phyloP scores from a whole-genome alignment of 2,113 vertebrate species.

The Notarius lentiginosus region DNA sequence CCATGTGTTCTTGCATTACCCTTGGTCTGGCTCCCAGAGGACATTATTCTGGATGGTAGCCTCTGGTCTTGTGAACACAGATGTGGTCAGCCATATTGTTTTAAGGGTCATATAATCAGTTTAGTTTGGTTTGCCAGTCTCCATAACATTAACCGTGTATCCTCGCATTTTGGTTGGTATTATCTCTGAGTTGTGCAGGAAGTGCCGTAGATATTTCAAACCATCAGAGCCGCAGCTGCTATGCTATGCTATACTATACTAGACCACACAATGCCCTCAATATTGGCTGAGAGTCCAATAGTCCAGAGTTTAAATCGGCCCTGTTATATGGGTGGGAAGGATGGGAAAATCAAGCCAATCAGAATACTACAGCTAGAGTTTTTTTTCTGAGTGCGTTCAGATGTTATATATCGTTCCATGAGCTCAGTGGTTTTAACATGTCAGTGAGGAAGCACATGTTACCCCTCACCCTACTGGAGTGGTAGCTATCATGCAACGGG shows the following conservation, averaged over 20 bases:
- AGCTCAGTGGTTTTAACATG: neutral
- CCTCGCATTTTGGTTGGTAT: neutral
- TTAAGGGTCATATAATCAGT: conserved; percentile 19
- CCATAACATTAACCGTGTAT: neutral
- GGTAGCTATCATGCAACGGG: neutral
- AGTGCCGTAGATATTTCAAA: conserved; percentile 35
- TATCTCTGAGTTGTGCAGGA: conserved; percentile 15
- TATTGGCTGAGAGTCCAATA: neutral
- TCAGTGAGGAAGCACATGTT: neutral
- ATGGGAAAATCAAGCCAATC: neutral
- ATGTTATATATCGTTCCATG: neutral
- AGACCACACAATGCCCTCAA: neutral
- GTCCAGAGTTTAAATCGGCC: neutral
- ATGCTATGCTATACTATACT: neutral
- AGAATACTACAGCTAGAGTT: neutral
- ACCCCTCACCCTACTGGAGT: neutral
- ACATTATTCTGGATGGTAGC: neutral
- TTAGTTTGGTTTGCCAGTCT: conserved; percentile 17
- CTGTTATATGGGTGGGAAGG: neutral
- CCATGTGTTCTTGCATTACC: neutral
- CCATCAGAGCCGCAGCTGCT: neutral
- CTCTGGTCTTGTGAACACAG: neutral
- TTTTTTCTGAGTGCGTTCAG: neutral
- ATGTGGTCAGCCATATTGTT: neutral
- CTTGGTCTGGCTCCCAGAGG: neutral